phyloP scores from a whole-genome alignment of 2,797 vertebrate genomes.

The Melanotaenia parkinsoni region DNA sequence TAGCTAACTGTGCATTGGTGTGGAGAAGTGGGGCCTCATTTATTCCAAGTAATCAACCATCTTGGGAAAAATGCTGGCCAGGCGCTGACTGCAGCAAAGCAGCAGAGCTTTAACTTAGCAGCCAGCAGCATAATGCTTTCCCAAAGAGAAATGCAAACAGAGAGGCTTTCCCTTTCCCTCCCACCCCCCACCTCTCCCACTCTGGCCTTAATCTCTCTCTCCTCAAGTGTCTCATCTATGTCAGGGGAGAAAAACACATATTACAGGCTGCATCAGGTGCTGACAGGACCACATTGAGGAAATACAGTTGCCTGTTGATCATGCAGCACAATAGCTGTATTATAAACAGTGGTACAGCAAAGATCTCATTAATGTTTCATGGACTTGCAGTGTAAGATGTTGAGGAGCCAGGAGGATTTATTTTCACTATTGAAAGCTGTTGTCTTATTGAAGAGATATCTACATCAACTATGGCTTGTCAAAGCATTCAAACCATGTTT shows the following conservation, averaged over 20 bases:
- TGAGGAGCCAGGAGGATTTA: conserved; percentile 28
- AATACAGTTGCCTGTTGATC: conserved; percentile 61
- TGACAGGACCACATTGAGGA: conserved; percentile 67
- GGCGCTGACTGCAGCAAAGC: conserved; percentile 62
- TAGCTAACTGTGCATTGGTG: conserved; percentile 63
- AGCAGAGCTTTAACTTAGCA: conserved; percentile 59
- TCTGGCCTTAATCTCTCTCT: conserved; percentile 35
- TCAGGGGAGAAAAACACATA: conserved; percentile 22
- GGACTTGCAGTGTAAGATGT: conserved; percentile 45
- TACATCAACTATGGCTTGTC: conserved; percentile 10
- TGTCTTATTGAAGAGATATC: conserved; percentile 15
- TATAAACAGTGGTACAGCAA: conserved; percentile 60
- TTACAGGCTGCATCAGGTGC: conserved; percentile 62
- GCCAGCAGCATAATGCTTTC: conserved; percentile 57
- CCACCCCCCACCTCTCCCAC: neutral
- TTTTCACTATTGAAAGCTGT: conserved; percentile 34
- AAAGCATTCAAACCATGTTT: conserved; percentile 2
- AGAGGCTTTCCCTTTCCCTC: conserved; percentile 56
- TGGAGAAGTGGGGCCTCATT: conserved; percentile 81
- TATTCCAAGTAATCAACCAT: conserved; percentile 82
- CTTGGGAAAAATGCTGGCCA: conserved; percentile 76
- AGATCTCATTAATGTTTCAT: conserved; percentile 65
- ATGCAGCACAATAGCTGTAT: conserved; percentile 62
- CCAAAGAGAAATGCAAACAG: conserved; percentile 48
- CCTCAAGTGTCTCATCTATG: conserved; percentile 49